Base-by-base conservation (phyloP, 2,113 vertebrate species). In the Bucco capensis region DNA sequence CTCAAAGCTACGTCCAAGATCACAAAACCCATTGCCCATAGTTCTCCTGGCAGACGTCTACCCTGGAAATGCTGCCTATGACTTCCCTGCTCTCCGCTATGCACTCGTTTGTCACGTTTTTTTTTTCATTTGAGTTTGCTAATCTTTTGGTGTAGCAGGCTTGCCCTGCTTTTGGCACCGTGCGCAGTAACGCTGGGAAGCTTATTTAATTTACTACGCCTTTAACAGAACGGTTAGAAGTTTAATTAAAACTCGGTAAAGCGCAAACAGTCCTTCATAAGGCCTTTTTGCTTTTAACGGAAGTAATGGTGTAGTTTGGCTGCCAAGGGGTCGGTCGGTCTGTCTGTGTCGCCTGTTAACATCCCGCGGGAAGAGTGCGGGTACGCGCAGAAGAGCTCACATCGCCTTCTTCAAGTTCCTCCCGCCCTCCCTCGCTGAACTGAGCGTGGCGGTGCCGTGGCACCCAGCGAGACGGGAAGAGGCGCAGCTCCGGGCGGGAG, bases 61-160 rank as follows among this genome's bases (percentile, higher is more conserved):
- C 27, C 4, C 8, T 9, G 35, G 40, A 6, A 9, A 5, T 18
- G 2, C 19, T 19, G 0, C 30, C 37, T 19, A 0, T 0, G 6
- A 4, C 30, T n/a, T 60, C 27, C 54, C 38, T 30, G 10, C 23
- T 14, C 7, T 17, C 18, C 16, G 0, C 53, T 5, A 19, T 2
- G 12, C 4, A 6, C 17, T 8, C 6, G 10, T 2, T 49, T 25
- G 9, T 49, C n/a, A 2, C 4, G 3, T 30, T 8, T 38, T 22
- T 74, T 77, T 42, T 16, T 10, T 8, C 1, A 9, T 37, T n/a
- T 15, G 10, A 14, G 54, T 66, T 21, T 31, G 23, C 17, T 8
- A 25, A 4, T 62, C 14, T 28, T 22, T n/a, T 10, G 3, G n/a
- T 2, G 30, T 5, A 9, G 58, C 17, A 5, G 13, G 22, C 21